Evolutionary conservation across 2,888 invertebrate species (phyloP).

Genomic region (Dasysyrphus albostriatus): DNA sequence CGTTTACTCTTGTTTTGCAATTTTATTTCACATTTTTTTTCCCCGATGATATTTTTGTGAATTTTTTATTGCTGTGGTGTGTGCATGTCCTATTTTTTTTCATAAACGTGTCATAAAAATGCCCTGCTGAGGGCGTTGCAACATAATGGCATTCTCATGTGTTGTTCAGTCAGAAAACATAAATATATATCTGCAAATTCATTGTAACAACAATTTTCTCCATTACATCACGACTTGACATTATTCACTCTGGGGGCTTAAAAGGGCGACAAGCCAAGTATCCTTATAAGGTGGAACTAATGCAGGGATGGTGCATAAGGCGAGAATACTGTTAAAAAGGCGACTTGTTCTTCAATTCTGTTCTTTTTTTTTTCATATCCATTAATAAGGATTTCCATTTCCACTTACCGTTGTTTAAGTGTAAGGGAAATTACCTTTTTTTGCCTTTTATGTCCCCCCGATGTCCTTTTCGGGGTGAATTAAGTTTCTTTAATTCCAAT

Average conservation of each 20-base stretch:
- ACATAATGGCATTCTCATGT: slow-evolving; percentile 67
- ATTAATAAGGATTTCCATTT: slow-evolving; percentile 76
- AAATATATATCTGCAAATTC: slow-evolving; percentile 15
- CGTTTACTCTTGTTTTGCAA: slow-evolving; percentile 30
- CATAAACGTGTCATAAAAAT: slow-evolving; percentile 71
- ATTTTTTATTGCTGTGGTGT: slow-evolving; percentile 48
- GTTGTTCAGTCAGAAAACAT: slow-evolving; percentile 34
- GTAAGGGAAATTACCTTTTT: slow-evolving; percentile 68
- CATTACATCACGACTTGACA: slow-evolving; percentile 59
- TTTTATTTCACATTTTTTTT: slow-evolving; percentile 33
- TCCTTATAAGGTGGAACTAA: slow-evolving; percentile 68
- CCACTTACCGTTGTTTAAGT: slow-evolving; percentile 65
- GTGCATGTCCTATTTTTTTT: slow-evolving; percentile 34
- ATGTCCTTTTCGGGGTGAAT: slow-evolving; percentile 69
- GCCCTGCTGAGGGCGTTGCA: slow-evolving; percentile 67
- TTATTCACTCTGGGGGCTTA: slow-evolving; percentile 55
- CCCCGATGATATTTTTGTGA: slow-evolving; percentile 27
- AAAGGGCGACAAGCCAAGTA: slow-evolving; percentile 39
- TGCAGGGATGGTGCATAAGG: slow-evolving; percentile 50
- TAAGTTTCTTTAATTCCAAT: slow-evolving; percentile 74
- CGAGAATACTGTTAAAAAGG: slow-evolving; percentile 6
- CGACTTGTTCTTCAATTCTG: slow-evolving; percentile 12
- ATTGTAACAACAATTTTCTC: slow-evolving; percentile 30
- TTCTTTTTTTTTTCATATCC: slow-evolving; percentile 53
- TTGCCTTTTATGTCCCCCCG: slow-evolving; percentile 32